Conservation (phyloP, 2,888 invertebrate genomes). For the Tanypteryx hageni region DNA sequence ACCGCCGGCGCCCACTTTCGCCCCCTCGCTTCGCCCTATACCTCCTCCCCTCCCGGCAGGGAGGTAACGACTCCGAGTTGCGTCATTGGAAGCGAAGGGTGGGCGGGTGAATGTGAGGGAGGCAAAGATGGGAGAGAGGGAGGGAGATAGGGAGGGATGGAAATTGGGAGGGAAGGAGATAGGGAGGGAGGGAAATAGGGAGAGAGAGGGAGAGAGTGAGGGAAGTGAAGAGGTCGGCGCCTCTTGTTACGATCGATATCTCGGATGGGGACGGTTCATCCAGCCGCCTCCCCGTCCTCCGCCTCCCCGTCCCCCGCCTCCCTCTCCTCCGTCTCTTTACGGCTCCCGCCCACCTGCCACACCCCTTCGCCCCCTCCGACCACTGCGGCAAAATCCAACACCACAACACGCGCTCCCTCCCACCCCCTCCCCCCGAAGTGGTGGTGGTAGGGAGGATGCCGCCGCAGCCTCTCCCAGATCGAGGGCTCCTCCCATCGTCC, state of each 20-base stretch:
- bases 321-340: not conserved
- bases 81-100: not conserved
- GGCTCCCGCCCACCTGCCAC: not conserved
- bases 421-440: too few species aligned
- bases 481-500: too few species aligned
- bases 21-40: not conserved
- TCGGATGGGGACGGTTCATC: not conserved
- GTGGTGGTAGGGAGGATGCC: not conserved
- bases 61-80: slow-evolving; percentile 3
- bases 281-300: not conserved
- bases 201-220: not conserved
- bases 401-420: slow-evolving; percentile 36
- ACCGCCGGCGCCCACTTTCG: not conserved
- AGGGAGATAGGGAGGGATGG: too few species aligned
- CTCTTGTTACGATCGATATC: not conserved
- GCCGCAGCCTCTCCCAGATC: too few species aligned
- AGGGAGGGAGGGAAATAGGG: too few species aligned
- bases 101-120: not conserved
- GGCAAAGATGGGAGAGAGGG: not conserved
- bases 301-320: not conserved
- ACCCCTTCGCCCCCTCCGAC: slow-evolving; percentile 21
- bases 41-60: not conserved
- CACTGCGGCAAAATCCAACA: slow-evolving; percentile 62
- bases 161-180: too few species aligned
- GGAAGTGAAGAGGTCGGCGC: not conserved